phyloP scores from a whole-genome alignment of 1,140 invertebrate species.

The Ceratoteleas bidentatus region DNA sequence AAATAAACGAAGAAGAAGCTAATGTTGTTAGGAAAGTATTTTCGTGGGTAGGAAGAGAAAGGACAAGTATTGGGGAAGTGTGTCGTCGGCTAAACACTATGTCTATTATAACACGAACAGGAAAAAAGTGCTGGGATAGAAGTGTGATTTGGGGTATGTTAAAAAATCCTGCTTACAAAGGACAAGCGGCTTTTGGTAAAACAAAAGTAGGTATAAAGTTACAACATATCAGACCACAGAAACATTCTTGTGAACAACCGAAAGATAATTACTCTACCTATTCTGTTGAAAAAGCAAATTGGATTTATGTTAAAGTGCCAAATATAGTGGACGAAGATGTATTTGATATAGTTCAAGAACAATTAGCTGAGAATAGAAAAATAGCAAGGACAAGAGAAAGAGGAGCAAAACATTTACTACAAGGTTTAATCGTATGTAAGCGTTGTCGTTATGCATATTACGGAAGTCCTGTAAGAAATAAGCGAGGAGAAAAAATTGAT shows the following conservation, averaged over 20 bases:
- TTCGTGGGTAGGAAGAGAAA: slow-evolving; percentile 10
- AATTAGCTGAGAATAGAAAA: slow-evolving; percentile 12
- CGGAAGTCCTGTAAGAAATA: no score
- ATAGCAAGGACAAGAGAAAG: slow-evolving; percentile 6
- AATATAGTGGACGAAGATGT: slow-evolving; percentile 11
- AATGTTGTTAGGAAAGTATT: no score
- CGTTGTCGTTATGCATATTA: no score
- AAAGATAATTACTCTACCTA: slow-evolving; percentile 11
- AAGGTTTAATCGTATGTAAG: slow-evolving; percentile 15
- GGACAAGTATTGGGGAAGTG: slow-evolving; percentile 15
- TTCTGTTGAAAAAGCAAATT: slow-evolving; percentile 13
- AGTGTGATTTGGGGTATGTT: slow-evolving; percentile 9
- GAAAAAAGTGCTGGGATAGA: slow-evolving; percentile 19
- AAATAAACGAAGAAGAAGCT: no score
- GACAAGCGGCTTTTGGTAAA: slow-evolving; percentile 21
- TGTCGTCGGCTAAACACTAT: slow-evolving; percentile 2
- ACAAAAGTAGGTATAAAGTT: slow-evolving; percentile 7
- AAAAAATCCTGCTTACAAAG: slow-evolving; percentile 20
- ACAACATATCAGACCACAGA: slow-evolving; percentile 9
- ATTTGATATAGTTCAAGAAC: slow-evolving; percentile 16
- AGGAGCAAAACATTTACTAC: slow-evolving; percentile 8
- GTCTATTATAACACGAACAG: slow-evolving; percentile 17
- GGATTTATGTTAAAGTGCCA: slow-evolving; percentile 10
- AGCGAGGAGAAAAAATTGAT: no score
- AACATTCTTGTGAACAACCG: slow-evolving; percentile 13